Base-by-base conservation (phyloP, 2,113 vertebrate species). In the Heterochromis multidens region DNA sequence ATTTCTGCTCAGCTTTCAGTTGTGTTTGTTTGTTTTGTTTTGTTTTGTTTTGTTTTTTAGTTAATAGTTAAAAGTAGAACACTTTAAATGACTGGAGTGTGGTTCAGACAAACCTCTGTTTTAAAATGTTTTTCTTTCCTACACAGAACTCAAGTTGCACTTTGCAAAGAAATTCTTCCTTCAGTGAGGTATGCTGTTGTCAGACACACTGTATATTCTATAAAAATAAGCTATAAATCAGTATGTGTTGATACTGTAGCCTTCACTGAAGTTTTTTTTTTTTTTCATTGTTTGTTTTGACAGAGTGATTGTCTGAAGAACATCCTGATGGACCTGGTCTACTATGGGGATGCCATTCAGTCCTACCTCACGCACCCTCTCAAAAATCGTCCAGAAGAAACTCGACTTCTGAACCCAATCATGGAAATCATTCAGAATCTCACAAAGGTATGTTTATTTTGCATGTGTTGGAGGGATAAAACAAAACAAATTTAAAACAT, bases 121-220 rank as follows among this genome's bases (percentile, higher is more conserved):
- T 23, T 23, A 78, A 58, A 80, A 59, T 23, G 40, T 3, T 31
- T 84, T 37, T 25, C 29, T 54, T 49, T 49, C 23, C 7, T 21
- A n/a, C 6, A 60, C 95, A 98, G 98, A 88, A 72, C 67, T 81
- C 87, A 29, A 80, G 79, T 11, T 98, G 97, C 79, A 86, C 88
- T 3, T 9, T 3, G 9, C 80, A 91, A 60, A 94, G 80, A 72
- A 94, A 13, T 37, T 79, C 93, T 21, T 23, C 87, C 78, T 95
- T 97, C 81, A 94, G 88, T 62, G 43, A 80, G 96, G 97, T 98
- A 94, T 74, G 86, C 1, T 77, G 4, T 16, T 40, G 3, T 21
- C 62, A 74, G 70, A 31, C 70, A 74, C 46, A 74, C 43, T 31
- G 17, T 52, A 17, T 70, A 31, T 52, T 29, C 25, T 54, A 31